Evolutionary conservation across 1,140 invertebrate genomes (phyloP).

Genomic region (Drosophila pachea): DNA sequence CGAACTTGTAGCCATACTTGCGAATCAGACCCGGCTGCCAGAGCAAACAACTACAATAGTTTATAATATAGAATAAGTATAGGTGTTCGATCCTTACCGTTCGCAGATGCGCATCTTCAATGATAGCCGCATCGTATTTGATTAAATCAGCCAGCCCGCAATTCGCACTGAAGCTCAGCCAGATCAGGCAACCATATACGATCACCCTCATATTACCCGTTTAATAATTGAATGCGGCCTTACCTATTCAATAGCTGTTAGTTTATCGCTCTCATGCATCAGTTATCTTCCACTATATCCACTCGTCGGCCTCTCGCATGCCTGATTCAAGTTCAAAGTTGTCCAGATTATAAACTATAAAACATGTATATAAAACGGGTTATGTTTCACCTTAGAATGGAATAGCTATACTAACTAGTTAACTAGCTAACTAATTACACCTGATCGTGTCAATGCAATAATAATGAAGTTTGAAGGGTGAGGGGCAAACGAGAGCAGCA

Average conservation of each 20-base stretch:
- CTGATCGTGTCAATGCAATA: too few species aligned
- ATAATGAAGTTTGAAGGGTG: too few species aligned
- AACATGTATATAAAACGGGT: conserved; percentile 8
- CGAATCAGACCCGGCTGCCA: conserved; percentile 71
- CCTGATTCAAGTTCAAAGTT: conserved; percentile 25
- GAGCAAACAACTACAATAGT: not conserved
- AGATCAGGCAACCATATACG: conserved; percentile 17
- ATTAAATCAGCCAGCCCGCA: not conserved
- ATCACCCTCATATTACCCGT: conserved; percentile 1
- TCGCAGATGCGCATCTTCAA: conserved; percentile 35
- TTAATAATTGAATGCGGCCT: not conserved
- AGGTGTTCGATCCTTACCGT: conserved; percentile 5
- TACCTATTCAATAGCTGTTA: not conserved
- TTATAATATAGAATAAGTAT: not conserved
- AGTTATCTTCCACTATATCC: not conserved
- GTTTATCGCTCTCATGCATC: not conserved
- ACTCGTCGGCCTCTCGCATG: not conserved
- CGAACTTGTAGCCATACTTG: conserved; percentile 81
- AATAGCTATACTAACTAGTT: too few species aligned
- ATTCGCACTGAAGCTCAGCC: conserved; percentile 20
- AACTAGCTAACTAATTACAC: too few species aligned
- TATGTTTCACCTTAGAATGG: not conserved
- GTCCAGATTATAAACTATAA: too few species aligned
- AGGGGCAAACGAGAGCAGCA: too few species aligned
- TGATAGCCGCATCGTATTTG: conserved; percentile 10